phyloP scores from a whole-genome alignment of 2,113 vertebrate genomes.

The Callaeas wilsoni region DNA sequence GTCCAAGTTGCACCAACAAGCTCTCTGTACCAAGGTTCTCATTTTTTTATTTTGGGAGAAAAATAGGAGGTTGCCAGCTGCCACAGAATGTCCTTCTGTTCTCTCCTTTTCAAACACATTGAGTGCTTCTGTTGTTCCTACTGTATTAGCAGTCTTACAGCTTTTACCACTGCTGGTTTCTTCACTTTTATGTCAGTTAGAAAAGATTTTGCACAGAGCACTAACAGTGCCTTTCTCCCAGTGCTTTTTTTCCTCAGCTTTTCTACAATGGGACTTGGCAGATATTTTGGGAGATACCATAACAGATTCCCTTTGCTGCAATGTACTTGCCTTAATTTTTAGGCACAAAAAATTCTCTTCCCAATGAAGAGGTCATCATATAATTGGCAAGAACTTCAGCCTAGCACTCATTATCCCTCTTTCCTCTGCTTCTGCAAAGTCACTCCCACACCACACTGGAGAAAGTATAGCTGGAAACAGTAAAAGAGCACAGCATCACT shows the following conservation, averaged over 20 bases:
- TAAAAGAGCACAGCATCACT: not conserved
- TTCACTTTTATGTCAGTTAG: not conserved
- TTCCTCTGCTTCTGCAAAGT: not conserved
- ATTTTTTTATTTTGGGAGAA: not conserved
- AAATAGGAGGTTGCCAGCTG: not conserved
- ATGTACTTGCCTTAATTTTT: not conserved
- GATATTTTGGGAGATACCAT: not conserved
- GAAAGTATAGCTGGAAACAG: not conserved
- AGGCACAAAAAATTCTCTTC: not conserved
- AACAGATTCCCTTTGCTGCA: not conserved
- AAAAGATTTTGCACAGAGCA: not conserved
- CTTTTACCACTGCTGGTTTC: not conserved
- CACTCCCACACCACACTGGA: not conserved
- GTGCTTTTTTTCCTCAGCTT: not conserved
- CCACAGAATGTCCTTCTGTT: not conserved
- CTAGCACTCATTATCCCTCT: not conserved
- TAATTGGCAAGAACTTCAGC: not conserved
- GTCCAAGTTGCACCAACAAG: not conserved
- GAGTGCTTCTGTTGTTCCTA: not conserved
- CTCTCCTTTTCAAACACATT: not conserved
- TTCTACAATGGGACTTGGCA: not conserved
- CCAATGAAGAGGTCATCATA: not conserved
- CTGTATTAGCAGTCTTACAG: not conserved
- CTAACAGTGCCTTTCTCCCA: not conserved
- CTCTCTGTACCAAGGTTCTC: not conserved